These are phyloP conservation scores for Bovichtus diacanthus DNA, from an alignment of 2,797 vertebrate species.

Conservation along the genomic window DNA sequence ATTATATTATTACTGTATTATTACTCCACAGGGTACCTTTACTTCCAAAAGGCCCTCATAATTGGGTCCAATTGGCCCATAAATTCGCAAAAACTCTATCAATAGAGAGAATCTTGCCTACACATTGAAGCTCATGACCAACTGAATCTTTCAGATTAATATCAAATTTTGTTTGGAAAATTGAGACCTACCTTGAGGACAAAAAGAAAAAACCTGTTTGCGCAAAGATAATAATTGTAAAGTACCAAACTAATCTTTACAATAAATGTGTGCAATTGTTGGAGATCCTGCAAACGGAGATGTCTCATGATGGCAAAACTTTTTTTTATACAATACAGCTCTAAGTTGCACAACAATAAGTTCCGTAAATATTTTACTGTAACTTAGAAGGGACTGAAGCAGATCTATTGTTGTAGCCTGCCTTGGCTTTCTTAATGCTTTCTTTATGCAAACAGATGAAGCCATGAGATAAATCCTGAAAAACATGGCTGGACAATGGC, in stretches of 20 bases:
- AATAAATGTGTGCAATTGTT: neutral
- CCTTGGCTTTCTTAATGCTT: slow-evolving; percentile 5
- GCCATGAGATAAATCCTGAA: slow-evolving; percentile 32
- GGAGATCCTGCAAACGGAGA: neutral
- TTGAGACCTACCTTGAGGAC: neutral
- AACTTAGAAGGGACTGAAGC: slow-evolving; percentile 3
- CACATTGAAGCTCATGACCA: neutral
- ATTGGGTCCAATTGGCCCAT: no score
- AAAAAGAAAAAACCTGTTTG: slow-evolving; percentile 2
- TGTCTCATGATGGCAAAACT: neutral
- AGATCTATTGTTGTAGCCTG: slow-evolving; percentile 8
- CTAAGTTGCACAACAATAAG: neutral
- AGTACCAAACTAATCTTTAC: neutral
- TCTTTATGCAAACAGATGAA: slow-evolving; percentile 47
- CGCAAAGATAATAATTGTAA: neutral
- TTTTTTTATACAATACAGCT: no score
- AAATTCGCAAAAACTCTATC: no score
- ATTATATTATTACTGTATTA: no score
- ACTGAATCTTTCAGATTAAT: neutral
- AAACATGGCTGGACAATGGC: slow-evolving; percentile 45
- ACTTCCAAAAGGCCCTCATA: no score
- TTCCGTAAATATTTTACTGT: neutral
- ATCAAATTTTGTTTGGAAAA: slow-evolving; percentile 27
- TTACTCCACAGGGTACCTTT: no score
- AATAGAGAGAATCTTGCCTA: slow-evolving; percentile 1